Conservation (phyloP, 2,113 vertebrate genomes). For the Corythaixoides concolor region DNA sequence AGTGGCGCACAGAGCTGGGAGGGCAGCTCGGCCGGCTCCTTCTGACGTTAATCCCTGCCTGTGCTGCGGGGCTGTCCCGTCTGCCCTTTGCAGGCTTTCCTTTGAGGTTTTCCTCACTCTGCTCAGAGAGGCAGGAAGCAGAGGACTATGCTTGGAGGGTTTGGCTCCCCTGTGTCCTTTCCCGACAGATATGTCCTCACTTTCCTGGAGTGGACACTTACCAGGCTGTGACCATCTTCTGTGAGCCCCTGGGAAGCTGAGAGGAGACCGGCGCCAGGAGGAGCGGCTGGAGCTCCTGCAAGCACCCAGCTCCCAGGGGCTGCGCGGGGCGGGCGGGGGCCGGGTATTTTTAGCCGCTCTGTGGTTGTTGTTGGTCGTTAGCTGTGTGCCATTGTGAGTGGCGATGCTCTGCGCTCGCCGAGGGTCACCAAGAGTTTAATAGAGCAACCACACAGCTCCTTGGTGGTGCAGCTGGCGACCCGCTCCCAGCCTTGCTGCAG, state of each 20-base stretch:
- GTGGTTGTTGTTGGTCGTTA: not conserved
- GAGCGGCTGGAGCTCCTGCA: not conserved
- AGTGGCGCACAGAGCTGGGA: not conserved
- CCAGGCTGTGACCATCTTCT: not conserved
- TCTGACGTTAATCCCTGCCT: not conserved
- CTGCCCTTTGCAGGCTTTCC: not conserved
- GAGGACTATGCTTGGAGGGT: not conserved
- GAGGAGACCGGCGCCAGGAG: not conserved
- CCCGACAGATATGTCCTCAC: not conserved
- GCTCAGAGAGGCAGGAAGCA: not conserved
- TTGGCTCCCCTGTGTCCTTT: not conserved
- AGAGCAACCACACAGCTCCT: constrained; percentile 37
- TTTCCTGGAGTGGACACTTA: not conserved
- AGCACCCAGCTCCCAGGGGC: not conserved
- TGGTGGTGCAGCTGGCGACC: constrained; percentile 3
- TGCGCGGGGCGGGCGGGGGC: fast-evolving
- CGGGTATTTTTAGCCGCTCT: not conserved
- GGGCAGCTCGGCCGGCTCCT: not conserved
- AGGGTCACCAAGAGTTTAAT: constrained; percentile 68
- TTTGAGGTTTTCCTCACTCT: not conserved
- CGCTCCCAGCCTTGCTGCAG: not conserved
- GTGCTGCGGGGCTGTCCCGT: not conserved
- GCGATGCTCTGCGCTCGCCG: not conserved
- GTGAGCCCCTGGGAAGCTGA: not conserved
- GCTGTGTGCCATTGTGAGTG: constrained; percentile 32